Base-by-base conservation (phyloP, 2,113 vertebrate species). In the Misgurnus mizolepis region DNA sequence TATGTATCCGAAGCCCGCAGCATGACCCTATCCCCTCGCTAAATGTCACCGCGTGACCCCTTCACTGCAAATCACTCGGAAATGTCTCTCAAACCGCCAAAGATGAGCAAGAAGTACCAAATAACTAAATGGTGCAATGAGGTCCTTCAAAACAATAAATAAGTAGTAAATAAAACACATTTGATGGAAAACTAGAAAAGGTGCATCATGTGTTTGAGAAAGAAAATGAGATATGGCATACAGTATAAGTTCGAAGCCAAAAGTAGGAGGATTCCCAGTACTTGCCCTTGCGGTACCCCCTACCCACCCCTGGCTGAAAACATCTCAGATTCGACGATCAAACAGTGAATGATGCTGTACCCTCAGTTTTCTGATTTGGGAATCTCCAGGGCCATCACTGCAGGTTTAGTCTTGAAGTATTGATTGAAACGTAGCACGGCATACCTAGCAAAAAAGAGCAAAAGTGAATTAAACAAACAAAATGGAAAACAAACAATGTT, bases 401-500 rank as follows among this genome's bases (percentile, higher is more conserved):
- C 87, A 8, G 95, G 95, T 91, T 99, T 99, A 92, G 95, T 96
- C 91, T 95, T 94, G 88, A 98, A 99, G 93, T 99, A 99, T 83
- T 96, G 95, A 87, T 95, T 94, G 90, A 98, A 97, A 83, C 97
- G 95, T 79, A 98, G 90, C 88, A 95, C 95, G 2, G 97, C 96
- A 47, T 98, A 99, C 89, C 97, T 99, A 91, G 2, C 7, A 49
- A 27, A 58, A 58, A 58, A 58, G 17, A 58, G 7, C 2, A 18
- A n/a, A 58, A 58, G 10, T 12, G 49, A 12, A 53, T 14, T 4
- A 53, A 4, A 12, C 12, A 45, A 5, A 12, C 12, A 53, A 12
- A 53, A 12, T 53, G 3, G 45, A 10, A n/a, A n/a, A n/a, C n/a
- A n/a, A n/a, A n/a, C n/a, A n/a, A n/a, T n/a, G n/a, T n/a, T n/a